Evolutionary conservation across 92 coral and sea anemone genomes (phyloP).

Genomic region (Palythoa grandiflora): DNA sequence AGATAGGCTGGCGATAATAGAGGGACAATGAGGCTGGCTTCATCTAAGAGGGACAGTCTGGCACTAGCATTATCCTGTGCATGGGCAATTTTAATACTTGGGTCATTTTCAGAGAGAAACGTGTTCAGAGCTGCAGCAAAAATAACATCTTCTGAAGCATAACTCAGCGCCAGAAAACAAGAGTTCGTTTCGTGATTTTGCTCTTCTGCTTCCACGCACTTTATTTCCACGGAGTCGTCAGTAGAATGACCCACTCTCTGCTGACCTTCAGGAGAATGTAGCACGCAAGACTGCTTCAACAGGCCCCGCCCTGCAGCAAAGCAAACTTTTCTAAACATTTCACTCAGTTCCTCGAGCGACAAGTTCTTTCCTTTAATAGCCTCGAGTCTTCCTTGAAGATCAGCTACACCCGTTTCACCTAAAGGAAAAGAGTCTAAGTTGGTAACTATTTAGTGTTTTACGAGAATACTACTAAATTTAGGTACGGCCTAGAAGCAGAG

Average conservation of each 20-base stretch:
- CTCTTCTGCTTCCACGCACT: background rate
- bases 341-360: conserved; percentile 67
- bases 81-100: conserved; percentile 64
- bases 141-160: conserved; percentile 64
- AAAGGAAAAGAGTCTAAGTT: background rate
- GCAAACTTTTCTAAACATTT: conserved; percentile 64
- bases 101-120: conserved; percentile 65
- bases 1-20: conserved; percentile 79
- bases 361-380: conserved; percentile 36
- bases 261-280: conserved; percentile 25
- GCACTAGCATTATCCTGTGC: conserved; percentile 70
- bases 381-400: conserved; percentile 47
- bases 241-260: conserved; percentile 20
- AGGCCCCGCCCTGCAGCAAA: conserved; percentile 57
- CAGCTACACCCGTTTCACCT: conserved; percentile 40
- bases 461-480: no score
- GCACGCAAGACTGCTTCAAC: conserved; percentile 37
- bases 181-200: background rate
- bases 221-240: background rate
- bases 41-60: conserved; percentile 76
- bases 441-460: background rate
- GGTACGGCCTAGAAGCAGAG: no score
- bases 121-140: conserved; percentile 70
- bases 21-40: conserved; percentile 78
- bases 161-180: conserved; percentile 75